These are phyloP conservation scores for Lynx canadensis DNA, from an alignment of 2,113 vertebrate species.

Conservation along the genomic window DNA sequence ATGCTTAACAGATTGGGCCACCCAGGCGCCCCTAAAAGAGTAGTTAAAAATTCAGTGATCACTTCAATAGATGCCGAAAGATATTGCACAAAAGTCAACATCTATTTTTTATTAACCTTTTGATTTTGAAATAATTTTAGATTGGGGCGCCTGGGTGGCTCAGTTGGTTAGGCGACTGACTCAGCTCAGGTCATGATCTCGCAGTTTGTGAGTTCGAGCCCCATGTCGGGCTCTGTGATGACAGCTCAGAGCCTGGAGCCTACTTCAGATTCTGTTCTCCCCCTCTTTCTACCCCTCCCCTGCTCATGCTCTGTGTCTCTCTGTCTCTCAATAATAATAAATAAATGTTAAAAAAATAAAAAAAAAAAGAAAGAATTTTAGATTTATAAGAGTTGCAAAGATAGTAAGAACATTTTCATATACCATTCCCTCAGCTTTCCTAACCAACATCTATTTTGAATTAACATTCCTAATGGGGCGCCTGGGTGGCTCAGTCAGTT, in stretches of 20 bases:
- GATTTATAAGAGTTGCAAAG: background rate
- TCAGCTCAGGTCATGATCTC: too few species aligned
- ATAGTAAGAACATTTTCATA: background rate
- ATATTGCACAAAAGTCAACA: background rate
- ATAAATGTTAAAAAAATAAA: too few species aligned
- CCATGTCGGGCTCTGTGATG: too few species aligned
- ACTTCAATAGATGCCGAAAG: background rate
- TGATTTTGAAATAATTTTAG: constrained; percentile 25
- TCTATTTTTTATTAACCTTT: constrained; percentile 25
- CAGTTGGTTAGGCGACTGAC: too few species aligned
- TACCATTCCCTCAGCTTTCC: background rate
- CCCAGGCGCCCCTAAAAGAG: background rate
- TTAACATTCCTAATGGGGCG: background rate
- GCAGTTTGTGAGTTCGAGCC: too few species aligned
- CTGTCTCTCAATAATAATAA: too few species aligned
- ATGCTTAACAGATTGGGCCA: too few species aligned
- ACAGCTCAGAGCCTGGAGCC: too few species aligned
- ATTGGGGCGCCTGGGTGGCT: background rate
- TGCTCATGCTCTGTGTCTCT: too few species aligned
- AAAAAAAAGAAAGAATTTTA: background rate
- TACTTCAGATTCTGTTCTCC: too few species aligned
- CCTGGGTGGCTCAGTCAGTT: too few species aligned
- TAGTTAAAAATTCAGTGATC: background rate
- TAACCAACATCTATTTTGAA: constrained; percentile 1
- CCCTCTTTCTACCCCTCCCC: too few species aligned